Percentiles rank a stretch among this genome's conserved stretches.
Conservation (phyloP, 2,797 vertebrate species). For the Syngnathus rostellatus region DNA sequence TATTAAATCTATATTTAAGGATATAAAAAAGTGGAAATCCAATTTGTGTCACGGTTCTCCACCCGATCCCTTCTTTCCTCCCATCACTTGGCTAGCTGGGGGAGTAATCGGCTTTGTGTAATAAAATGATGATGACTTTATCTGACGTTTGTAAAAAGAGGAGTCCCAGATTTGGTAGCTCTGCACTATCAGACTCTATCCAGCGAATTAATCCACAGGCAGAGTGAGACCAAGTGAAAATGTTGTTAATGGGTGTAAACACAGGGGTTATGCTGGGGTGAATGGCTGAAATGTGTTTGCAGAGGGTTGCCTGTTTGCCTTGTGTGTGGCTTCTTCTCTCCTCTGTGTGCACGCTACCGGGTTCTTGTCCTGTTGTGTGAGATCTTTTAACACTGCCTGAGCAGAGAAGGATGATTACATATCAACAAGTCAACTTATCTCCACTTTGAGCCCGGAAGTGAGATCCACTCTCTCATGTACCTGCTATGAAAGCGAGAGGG, state of each 20-base stretch:
- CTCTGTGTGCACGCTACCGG: constrained; percentile 14
- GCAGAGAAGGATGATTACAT: constrained; percentile 48
- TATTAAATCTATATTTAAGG: constrained; percentile 70
- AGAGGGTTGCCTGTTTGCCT: constrained; percentile 12
- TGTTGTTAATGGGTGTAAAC: constrained; percentile 54
- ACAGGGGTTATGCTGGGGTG: constrained; percentile 54
- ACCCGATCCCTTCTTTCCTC: constrained; percentile 62
- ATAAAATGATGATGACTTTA: constrained; percentile 76
- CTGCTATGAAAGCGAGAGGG: constrained; percentile 9
- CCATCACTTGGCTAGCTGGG: constrained; percentile 46
- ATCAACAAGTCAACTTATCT: constrained; percentile 51
- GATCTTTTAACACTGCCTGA: constrained; percentile 34
- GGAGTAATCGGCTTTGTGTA: constrained; percentile 72
- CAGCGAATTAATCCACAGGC: constrained; percentile 58
- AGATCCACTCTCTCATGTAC: constrained; percentile 26
- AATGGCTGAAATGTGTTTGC: constrained; percentile 41
- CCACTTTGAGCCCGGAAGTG: constrained; percentile 41
- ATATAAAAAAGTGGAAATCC: constrained; percentile 64
- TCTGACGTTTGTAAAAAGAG: constrained; percentile 70
- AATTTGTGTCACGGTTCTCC: constrained; percentile 65
- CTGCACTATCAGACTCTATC: constrained; percentile 59
- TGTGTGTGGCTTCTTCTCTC: neutral
- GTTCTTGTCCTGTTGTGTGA: constrained; percentile 28
- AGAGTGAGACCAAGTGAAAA: constrained; percentile 45
- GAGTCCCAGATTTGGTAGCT: constrained; percentile 60